Conservation (phyloP, 2,888 invertebrate genomes). For the Tiliacea aurago region DNA sequence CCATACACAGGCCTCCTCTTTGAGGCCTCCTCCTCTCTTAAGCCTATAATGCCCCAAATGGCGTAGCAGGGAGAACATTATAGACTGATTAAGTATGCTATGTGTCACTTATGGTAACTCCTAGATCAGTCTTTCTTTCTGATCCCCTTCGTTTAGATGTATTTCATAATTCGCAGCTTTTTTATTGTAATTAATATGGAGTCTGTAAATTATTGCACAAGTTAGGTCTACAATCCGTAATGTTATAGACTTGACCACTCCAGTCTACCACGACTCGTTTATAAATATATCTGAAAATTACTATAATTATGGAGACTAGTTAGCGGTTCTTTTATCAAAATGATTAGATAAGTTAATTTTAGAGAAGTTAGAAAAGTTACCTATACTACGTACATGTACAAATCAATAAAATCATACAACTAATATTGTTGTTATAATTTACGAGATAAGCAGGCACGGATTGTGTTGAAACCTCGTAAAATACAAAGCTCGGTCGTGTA, state of each 20-base stretch:
- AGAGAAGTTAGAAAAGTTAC: no score
- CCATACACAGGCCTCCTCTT: no score
- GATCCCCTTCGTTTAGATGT: neutral
- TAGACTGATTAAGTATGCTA: no score
- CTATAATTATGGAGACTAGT: neutral
- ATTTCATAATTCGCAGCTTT: neutral
- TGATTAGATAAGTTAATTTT: no score
- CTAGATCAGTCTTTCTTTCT: neutral
- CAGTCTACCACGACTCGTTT: neutral
- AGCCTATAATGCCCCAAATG: no score
- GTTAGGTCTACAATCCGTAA: no score
- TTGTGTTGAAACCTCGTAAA: constrained; percentile 57
- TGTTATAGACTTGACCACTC: neutral
- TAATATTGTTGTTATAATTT: constrained; percentile 36
- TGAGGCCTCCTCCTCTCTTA: no score
- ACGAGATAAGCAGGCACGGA: constrained; percentile 42
- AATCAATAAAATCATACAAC: constrained; percentile 17
- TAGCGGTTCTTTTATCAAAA: neutral
- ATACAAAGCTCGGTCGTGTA: constrained; percentile 33
- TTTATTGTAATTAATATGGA: neutral
- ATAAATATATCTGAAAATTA: neutral
- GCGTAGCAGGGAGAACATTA: no score
- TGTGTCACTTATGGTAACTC: neutral
- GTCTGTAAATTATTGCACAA: neutral
- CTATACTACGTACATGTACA: neutral